Evolutionary conservation across 2,113 vertebrate genomes (phyloP).

Genomic region (Pollimyrus isidori): DNA sequence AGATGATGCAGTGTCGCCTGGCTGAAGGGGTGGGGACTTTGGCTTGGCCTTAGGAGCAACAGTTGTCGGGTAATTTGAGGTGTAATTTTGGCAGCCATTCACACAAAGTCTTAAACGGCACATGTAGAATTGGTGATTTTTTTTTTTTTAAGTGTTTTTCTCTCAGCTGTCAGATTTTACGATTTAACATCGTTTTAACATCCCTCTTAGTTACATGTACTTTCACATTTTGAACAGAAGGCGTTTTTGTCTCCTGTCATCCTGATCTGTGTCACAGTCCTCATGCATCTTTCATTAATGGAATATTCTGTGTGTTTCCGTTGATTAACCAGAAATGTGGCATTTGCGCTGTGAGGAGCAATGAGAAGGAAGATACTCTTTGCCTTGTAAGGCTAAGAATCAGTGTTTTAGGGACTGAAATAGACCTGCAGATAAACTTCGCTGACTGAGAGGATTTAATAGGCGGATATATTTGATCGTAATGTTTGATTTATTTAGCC

Average conservation of each 20-base stretch:
- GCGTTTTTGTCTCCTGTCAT: not conserved
- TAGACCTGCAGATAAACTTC: not conserved
- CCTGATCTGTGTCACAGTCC: not conserved
- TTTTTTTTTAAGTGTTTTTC: not conserved
- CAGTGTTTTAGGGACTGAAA: not conserved
- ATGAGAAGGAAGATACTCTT: not conserved
- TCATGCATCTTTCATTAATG: not conserved
- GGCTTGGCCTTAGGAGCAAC: not conserved
- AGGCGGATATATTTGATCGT: not conserved
- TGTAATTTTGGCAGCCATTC: not conserved
- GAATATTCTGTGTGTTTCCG: not conserved
- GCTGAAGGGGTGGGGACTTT: not conserved
- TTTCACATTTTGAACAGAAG: not conserved
- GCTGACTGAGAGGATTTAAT: not conserved
- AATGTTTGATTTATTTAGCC: not conserved
- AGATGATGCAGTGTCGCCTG: not conserved
- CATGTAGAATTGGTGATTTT: not conserved
- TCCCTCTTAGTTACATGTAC: not conserved
- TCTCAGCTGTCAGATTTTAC: not conserved
- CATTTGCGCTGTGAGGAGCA: not conserved
- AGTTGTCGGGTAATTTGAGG: constrained; percentile 10
- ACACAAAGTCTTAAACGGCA: not conserved
- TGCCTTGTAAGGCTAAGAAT: not conserved
- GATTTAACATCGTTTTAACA: not conserved
- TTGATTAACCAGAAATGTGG: not conserved